phyloP scores from a whole-genome alignment of 2,113 vertebrate species.

The Podarcis muralis region DNA sequence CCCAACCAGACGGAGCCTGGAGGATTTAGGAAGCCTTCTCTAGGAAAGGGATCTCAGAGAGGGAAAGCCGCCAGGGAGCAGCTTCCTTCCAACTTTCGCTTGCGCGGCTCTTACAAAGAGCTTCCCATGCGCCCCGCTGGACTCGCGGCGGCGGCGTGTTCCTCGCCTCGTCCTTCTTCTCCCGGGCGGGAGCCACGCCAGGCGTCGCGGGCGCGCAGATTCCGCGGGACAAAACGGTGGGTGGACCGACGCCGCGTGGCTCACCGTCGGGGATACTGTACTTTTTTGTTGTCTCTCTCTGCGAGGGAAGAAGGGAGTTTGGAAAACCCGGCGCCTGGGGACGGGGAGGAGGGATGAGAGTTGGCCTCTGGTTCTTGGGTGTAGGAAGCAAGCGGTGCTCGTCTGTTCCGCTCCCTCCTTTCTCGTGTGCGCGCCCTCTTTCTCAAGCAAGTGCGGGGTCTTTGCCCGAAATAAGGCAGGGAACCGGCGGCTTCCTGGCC shows the following conservation, averaged over 20 bases:
- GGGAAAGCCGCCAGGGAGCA: slow-evolving; percentile 26
- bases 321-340: neutral
- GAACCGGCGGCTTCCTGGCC: neutral
- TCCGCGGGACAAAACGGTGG: neutral
- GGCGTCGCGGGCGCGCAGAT: neutral
- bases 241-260: neutral
- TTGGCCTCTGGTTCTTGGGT: neutral
- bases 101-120: neutral
- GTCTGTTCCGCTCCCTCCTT: neutral
- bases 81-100: slow-evolving; percentile 6
- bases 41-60: slow-evolving; percentile 68
- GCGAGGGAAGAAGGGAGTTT: neutral
- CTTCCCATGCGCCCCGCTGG: neutral
- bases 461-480: rapidly evolving
- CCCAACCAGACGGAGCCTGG: slow-evolving; percentile 75
- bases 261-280: neutral
- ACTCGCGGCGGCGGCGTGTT: neutral
- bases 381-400: neutral
- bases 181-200: too few species aligned
- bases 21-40: slow-evolving; percentile 66
- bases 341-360: neutral
- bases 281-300: rapidly evolving
- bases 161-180: neutral
- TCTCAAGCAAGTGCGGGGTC: neutral
- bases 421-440: too few species aligned